These are phyloP conservation scores for Hypsibius dujardini DNA, from an alignment of 1,140 invertebrate species.

Conservation along the genomic window DNA sequence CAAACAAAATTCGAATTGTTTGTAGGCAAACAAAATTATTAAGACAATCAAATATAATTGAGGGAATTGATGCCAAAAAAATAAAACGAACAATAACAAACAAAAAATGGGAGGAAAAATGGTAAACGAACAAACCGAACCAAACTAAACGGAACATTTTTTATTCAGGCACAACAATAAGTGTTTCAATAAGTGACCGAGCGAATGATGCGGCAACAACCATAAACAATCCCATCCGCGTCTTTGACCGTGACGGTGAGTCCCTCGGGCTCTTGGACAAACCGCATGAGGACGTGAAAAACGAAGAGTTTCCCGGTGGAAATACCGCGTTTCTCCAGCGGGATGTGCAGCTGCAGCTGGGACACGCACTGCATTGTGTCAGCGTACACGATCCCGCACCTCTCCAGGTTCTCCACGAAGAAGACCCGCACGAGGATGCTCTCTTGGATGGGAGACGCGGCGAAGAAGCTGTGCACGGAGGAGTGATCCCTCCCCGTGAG, in stretches of 20 bases:
- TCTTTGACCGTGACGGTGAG: neutral
- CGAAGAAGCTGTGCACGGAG: neutral
- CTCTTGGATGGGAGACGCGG: neutral
- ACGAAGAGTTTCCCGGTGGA: neutral
- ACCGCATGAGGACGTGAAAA: neutral
- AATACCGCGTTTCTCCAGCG: neutral
- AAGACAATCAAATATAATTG: too few relatives aligned
- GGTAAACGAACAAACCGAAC: too few relatives aligned
- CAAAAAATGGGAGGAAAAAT: too few relatives aligned
- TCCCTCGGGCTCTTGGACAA: neutral
- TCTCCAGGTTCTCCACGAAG: neutral
- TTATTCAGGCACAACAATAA: too few relatives aligned
- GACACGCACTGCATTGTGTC: neutral
- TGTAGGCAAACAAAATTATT: too few relatives aligned
- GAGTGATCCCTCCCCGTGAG: neutral
- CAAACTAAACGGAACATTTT: too few relatives aligned
- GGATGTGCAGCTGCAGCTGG: neutral
- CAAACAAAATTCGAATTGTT: too few relatives aligned
- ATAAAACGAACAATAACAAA: too few relatives aligned
- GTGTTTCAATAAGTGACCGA: too few relatives aligned
- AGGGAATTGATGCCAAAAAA: too few relatives aligned
- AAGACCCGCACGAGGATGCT: constrained; percentile 5
- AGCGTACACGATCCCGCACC: neutral
- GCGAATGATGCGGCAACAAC: neutral
- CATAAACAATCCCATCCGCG: neutral